Evolutionary conservation across 2,888 invertebrate species (phyloP), one percentile per base, ranked within the genome.

Genomic region (Thysanoteuthis rhombus): DNA sequence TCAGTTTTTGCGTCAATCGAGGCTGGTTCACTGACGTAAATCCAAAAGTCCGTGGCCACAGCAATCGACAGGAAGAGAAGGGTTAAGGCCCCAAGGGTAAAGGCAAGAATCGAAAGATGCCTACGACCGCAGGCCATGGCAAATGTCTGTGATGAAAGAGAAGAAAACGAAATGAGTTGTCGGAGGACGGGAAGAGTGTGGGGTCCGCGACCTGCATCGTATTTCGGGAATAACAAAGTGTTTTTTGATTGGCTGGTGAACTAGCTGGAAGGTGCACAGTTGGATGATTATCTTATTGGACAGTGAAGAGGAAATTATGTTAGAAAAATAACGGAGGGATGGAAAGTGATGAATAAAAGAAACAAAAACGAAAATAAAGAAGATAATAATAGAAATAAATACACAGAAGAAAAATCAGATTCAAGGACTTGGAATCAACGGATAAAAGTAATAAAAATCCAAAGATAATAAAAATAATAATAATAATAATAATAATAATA

Each of bases 1-100:
- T 91, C 40, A 22, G 91, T 91, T 45, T 91, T 91, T 40, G 91
- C 32, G 91, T 91, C 40, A 45, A 91, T 91, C n/a, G 42, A 40
- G 10, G 45, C 42, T 42, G 91, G 91, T 45, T 91, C 91, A n/a
- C 45, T 91, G 0, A 91, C 91, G 32, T 91, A 91, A 42, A 91
- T 91, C 91, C 91, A 91, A n/a, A 40, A 91, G 25, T 91, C 91
- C 6, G 91, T 91, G 39, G 91, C 40, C 16, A 91, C 42, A 10
- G 42, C 45, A n/a, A 91, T 91, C 16, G 91, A 40, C 39, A 91
- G 42, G 32, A 45, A n/a, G 28, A 91, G n/a, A 25, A 91, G 36
- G 28, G 91, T 91, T 45, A 91, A 42, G 38, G 91, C 40, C n/a
- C 42, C 91, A 32, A 91, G 91, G 40, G 91, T 91, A 45, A 42